A percentile compares a stretch with the other conserved stretches of the same genome.
Conservation (phyloP, 2,888 invertebrate genomes). For the Eupelmus urozonus region DNA sequence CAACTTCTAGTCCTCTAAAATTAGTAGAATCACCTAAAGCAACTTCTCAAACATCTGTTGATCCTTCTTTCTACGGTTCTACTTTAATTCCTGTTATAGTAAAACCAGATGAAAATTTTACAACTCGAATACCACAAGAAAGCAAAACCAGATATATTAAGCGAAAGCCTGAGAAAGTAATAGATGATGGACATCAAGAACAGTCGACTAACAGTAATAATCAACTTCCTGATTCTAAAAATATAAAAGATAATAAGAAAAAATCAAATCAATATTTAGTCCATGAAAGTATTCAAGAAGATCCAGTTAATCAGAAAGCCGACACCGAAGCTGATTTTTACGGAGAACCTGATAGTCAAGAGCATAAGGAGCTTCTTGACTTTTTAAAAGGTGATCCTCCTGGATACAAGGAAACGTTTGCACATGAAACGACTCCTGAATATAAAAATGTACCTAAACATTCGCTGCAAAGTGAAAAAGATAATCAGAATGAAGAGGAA, state of each 20-base stretch:
- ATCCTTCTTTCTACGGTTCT: conserved; percentile 35
- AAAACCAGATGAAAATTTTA: conserved; percentile 48
- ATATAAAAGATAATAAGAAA: neutral
- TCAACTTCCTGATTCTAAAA: conserved; percentile 61
- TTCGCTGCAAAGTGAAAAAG: conserved; percentile 55
- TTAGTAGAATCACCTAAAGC: neutral
- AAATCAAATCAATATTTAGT: conserved; percentile 25
- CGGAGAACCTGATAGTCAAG: conserved; percentile 67
- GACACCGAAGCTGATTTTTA: conserved; percentile 16
- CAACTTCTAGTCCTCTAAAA: neutral
- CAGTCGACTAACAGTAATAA: conserved; percentile 56
- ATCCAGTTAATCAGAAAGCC: neutral
- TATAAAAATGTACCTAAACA: conserved; percentile 43
- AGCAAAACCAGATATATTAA: conserved; percentile 49
- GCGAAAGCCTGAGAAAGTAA: conserved; percentile 41
- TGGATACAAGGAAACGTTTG: conserved; percentile 61
- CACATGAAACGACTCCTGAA: conserved; percentile 49
- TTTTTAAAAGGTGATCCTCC: conserved; percentile 63
- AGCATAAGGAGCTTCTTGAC: conserved; percentile 71
- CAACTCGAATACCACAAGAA: conserved; percentile 51
- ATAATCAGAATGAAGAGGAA: conserved; percentile 61
- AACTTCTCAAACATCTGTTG: neutral
- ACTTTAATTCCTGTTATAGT: conserved; percentile 55
- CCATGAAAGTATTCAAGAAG: conserved; percentile 33
- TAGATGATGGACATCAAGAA: neutral